A percentile compares a stretch with the other conserved stretches of the same genome.
These are phyloP conservation scores for Narcine bancroftii DNA, from an alignment of 2,113 vertebrate genomes.

Conservation along the genomic window DNA sequence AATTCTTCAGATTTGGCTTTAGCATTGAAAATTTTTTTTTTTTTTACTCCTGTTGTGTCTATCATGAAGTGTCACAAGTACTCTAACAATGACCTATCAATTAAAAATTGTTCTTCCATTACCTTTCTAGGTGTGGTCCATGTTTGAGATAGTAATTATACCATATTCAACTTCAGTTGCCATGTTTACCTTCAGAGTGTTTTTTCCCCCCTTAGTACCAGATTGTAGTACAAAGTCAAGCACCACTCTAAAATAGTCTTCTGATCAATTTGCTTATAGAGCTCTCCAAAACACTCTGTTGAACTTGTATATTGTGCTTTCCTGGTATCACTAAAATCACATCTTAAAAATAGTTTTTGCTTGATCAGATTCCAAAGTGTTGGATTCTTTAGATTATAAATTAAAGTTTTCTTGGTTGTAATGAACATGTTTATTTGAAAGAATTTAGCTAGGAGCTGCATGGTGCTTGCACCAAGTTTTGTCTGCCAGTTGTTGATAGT, in stretches of 20 bases:
- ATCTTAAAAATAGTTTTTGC: background rate
- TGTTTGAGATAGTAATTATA: too few species aligned
- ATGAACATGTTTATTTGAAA: constrained; percentile 19
- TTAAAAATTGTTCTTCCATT: too few species aligned
- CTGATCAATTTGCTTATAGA: background rate
- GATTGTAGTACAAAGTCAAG: background rate
- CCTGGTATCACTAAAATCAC: background rate
- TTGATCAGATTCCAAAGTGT: background rate
- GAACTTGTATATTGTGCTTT: background rate
- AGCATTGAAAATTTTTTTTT: too few species aligned
- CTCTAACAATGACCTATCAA: too few species aligned
- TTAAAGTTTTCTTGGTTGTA: constrained; percentile 3
- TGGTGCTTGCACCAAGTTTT: background rate
- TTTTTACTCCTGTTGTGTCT: too few species aligned
- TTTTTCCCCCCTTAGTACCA: background rate
- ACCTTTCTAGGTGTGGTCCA: too few species aligned
- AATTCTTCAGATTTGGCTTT: too few species aligned
- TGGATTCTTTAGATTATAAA: constrained; percentile 8
- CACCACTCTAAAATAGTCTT: background rate
- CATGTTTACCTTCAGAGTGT: too few species aligned
- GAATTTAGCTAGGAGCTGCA: background rate
- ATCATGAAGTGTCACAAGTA: too few species aligned
- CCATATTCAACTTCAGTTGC: too few species aligned
- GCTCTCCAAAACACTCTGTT: background rate
- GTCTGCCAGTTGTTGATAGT: constrained; percentile 51